A percentile compares a stretch with the other conserved stretches of the same genome.
phyloP scores from a whole-genome alignment of 2,888 invertebrate species.

The Drosophila borborema region DNA sequence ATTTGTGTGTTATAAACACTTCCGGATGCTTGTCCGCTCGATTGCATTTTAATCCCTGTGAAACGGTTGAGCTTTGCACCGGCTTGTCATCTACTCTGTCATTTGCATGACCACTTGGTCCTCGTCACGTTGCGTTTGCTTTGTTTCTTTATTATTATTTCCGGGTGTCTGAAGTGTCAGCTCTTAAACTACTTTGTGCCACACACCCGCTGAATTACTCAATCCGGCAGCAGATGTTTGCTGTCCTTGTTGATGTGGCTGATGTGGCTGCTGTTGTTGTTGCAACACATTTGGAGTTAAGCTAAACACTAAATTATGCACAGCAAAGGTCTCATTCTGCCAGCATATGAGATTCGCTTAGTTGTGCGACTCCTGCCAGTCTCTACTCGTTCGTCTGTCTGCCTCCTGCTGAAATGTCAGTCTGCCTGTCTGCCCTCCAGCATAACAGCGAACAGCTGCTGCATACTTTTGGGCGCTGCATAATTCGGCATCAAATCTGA shows the following conservation, averaged over 20 bases:
- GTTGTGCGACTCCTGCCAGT: conserved; percentile 6
- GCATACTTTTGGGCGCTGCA: conserved; percentile 45
- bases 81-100: neutral
- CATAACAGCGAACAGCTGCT: conserved; percentile 31
- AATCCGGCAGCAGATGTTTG: conserved; percentile 26
- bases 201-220: neutral
- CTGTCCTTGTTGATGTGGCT: neutral
- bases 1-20: neutral
- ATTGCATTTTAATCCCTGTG: conserved; percentile 1
- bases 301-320: conserved; percentile 63
- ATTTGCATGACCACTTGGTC: conserved; percentile 1
- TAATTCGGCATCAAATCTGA: conserved; percentile 47
- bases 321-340: conserved; percentile 31
- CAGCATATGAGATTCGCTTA: conserved; percentile 28
- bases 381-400: neutral
- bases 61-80: neutral
- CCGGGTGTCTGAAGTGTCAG: conserved; percentile 21
- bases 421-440: neutral
- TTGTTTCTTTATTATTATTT: conserved; percentile 23
- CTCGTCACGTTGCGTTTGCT: neutral
- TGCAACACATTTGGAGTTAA: conserved; percentile 22
- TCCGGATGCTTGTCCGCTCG: neutral
- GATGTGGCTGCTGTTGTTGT: neutral
- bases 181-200: conserved; percentile 4
- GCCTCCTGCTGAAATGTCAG: too few species aligned